Evolutionary conservation across 1,140 invertebrate species (phyloP).

Genomic region (Drosophila pseudoananassae): DNA sequence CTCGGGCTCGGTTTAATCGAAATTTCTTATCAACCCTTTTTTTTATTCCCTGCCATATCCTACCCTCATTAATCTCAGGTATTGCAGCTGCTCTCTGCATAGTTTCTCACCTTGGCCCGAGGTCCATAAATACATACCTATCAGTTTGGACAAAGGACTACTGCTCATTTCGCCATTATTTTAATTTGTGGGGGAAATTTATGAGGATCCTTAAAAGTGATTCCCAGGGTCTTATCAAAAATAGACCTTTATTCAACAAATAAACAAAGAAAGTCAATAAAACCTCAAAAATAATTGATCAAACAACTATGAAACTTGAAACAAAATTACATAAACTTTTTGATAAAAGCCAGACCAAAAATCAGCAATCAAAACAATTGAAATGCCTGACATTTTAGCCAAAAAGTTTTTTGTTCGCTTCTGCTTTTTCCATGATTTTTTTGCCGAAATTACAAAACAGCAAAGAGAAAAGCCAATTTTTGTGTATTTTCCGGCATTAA

Average conservation of each 20-base stretch:
- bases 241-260: background rate
- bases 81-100: constrained; percentile 38
- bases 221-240: too few relatives aligned
- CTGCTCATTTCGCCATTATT: constrained; percentile 7
- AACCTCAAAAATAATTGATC: constrained; percentile 14
- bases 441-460: constrained; percentile 60
- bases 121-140: constrained; percentile 1
- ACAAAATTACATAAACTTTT: constrained; percentile 32
- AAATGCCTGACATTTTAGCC: constrained; percentile 50
- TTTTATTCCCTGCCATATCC: constrained; percentile 18
- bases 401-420: constrained; percentile 26
- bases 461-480: constrained; percentile 39
- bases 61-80: constrained; percentile 77
- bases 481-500: constrained; percentile 79
- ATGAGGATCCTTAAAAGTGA: background rate
- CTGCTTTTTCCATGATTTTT: constrained; percentile 17
- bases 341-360: constrained; percentile 10
- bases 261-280: constrained; percentile 7
- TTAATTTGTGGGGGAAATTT: constrained; percentile 39
- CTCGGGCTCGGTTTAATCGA: constrained; percentile 56
- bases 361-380: constrained; percentile 28
- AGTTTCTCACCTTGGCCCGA: constrained; percentile 16
- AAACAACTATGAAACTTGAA: constrained; percentile 30
- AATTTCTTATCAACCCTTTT: constrained; percentile 73
- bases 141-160: background rate